phyloP scores from a whole-genome alignment of 2,113 vertebrate species.

The Thalassarche chlororhynchos region DNA sequence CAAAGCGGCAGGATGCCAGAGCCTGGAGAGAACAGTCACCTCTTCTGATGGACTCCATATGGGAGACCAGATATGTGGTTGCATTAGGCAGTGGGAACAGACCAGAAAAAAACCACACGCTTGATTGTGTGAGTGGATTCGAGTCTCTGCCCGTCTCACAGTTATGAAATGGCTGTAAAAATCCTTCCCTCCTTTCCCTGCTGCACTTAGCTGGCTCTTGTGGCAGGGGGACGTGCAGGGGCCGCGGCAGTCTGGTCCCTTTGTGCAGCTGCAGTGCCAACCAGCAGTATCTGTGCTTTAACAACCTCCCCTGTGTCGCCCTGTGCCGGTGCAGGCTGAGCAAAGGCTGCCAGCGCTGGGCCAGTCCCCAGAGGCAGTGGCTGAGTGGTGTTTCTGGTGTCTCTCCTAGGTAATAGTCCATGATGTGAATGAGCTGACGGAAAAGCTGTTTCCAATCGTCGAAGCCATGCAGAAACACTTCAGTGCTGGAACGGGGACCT shows the following conservation, averaged over 20 bases:
- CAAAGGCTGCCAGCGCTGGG: not conserved
- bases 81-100: not conserved
- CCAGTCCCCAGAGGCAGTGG: fast-evolving
- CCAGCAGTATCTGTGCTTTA: not conserved
- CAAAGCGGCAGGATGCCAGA: not conserved
- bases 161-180: not conserved
- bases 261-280: not conserved
- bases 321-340: fast-evolving
- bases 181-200: not conserved
- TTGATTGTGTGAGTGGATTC: not conserved
- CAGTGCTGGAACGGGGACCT: constrained; percentile 91
- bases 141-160: not conserved
- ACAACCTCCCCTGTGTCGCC: fast-evolving
- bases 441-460: constrained; percentile 90
- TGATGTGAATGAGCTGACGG: constrained; percentile 84
- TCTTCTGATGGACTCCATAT: not conserved
- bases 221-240: not conserved
- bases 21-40: not conserved
- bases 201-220: fast-evolving
- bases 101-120: not conserved
- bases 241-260: fast-evolving
- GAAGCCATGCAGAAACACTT: constrained; percentile 98
- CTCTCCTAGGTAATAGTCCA: constrained; percentile 89
- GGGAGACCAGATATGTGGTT: not conserved
- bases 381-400: not conserved